Conservation (phyloP, 2,888 invertebrate genomes). For the Apocheima hispidaria region DNA sequence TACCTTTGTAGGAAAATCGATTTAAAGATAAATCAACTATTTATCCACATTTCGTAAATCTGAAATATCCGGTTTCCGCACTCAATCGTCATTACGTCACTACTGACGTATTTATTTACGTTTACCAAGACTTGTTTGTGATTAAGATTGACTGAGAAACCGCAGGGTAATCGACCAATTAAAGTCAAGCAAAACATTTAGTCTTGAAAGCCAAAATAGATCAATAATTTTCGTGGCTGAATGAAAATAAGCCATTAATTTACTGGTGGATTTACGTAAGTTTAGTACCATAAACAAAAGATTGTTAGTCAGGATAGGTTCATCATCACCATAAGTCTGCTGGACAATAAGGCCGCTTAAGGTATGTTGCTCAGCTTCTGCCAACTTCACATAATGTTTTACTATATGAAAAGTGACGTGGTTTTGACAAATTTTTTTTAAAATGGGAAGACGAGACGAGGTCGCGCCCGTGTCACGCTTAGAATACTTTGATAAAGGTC, state of each 20-base stretch:
- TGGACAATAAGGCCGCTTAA: neutral
- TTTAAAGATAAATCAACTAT: too few relatives aligned
- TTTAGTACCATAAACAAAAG: neutral
- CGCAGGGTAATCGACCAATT: constrained; percentile 1
- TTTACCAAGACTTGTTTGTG: constrained; percentile 20
- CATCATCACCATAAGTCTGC: too few relatives aligned
- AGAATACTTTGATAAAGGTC: too few relatives aligned
- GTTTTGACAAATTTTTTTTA: too few relatives aligned
- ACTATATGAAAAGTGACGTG: too few relatives aligned
- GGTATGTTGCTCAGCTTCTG: too few relatives aligned
- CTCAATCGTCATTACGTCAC: constrained; percentile 7
- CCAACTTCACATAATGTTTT: too few relatives aligned
- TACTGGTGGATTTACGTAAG: neutral
- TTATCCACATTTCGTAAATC: constrained; percentile 1
- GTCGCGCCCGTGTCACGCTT: too few relatives aligned
- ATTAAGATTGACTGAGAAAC: constrained; percentile 21
- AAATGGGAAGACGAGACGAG: too few relatives aligned
- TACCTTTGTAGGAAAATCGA: too few relatives aligned
- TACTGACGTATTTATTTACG: constrained; percentile 20
- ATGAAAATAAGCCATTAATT: constrained; percentile 4
- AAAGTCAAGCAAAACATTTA: constrained; percentile 13
- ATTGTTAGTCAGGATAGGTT: too few relatives aligned
- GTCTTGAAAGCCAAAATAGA: constrained; percentile 11
- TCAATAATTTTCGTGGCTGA: constrained; percentile 5
- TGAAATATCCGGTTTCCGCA: constrained; percentile 5